Percentiles rank a stretch among this genome's conserved stretches.
These are phyloP conservation scores for Philonicus albiceps DNA, from an alignment of 2,888 invertebrate genomes.

Conservation along the genomic window DNA sequence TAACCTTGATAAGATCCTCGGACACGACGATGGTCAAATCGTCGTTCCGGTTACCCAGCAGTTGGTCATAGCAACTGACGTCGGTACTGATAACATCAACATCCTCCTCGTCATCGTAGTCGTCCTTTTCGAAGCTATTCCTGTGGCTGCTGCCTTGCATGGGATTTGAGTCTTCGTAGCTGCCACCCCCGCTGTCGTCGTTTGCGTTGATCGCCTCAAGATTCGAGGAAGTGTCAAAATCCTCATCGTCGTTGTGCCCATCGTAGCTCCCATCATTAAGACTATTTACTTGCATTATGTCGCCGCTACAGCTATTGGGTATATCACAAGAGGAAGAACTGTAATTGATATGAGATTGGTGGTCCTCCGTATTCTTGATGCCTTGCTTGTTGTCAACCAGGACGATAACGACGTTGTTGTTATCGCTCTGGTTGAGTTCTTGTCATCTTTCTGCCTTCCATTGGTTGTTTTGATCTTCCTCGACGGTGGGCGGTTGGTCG, in stretches of 20 bases:
- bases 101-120: constrained; percentile 58
- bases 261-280: constrained; percentile 50
- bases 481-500: constrained; percentile 60
- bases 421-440: constrained; percentile 50
- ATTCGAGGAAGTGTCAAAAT: constrained; percentile 58
- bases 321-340: constrained; percentile 56
- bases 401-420: constrained; percentile 50
- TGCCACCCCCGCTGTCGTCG: constrained; percentile 62
- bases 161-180: constrained; percentile 62
- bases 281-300: constrained; percentile 56
- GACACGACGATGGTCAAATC: constrained; percentile 57
- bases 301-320: constrained; percentile 62
- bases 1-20: constrained; percentile 53
- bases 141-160: constrained; percentile 59
- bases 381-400: constrained; percentile 52
- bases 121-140: constrained; percentile 61
- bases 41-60: constrained; percentile 53
- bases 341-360: constrained; percentile 30
- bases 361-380: constrained; percentile 49
- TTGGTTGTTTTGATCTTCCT: constrained; percentile 52
- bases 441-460: constrained; percentile 53
- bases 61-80: constrained; percentile 60
- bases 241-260: constrained; percentile 54
- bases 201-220: constrained; percentile 61
- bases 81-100: constrained; percentile 63